Conservation (phyloP, 2,797 vertebrate species). For the Basileuterus tristriatus region DNA sequence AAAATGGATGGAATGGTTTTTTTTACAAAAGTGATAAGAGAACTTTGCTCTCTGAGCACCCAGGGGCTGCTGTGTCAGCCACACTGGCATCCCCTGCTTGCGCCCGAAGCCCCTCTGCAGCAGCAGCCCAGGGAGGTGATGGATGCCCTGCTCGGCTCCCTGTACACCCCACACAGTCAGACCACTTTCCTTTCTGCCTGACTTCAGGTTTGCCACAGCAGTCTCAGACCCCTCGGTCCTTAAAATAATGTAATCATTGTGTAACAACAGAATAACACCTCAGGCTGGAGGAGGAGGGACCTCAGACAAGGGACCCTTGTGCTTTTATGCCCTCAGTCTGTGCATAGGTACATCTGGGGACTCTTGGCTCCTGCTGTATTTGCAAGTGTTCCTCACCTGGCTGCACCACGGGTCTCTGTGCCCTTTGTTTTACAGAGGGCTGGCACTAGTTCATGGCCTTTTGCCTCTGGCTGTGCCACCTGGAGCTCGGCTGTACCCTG, state of each 20-base stretch:
- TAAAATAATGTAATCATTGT: background rate
- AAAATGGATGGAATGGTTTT: background rate
- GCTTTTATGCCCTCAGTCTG: background rate
- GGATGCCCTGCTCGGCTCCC: background rate
- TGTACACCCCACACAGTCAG: background rate
- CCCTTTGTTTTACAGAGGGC: background rate
- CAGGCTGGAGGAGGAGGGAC: background rate
- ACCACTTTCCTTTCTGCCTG: fast-evolving
- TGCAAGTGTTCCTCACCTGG: background rate
- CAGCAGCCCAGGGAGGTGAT: fast-evolving
- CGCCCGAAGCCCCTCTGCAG: fast-evolving
- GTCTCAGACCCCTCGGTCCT: background rate
- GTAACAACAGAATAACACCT: background rate
- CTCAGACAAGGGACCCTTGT: background rate
- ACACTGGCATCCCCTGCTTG: background rate
- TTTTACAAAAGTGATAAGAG: background rate
- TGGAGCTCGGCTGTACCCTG: background rate
- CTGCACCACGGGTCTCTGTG: background rate
- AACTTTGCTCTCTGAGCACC: background rate
- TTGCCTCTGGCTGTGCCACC: background rate
- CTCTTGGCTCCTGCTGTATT: background rate
- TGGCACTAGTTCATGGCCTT: background rate
- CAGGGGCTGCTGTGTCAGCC: background rate
- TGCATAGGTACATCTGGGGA: too few relatives aligned
- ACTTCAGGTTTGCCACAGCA: background rate